A percentile compares a stretch with the other conserved stretches of the same genome.
Conservation (phyloP, 2,797 vertebrate species). For the Epinephelus malabaricus region DNA sequence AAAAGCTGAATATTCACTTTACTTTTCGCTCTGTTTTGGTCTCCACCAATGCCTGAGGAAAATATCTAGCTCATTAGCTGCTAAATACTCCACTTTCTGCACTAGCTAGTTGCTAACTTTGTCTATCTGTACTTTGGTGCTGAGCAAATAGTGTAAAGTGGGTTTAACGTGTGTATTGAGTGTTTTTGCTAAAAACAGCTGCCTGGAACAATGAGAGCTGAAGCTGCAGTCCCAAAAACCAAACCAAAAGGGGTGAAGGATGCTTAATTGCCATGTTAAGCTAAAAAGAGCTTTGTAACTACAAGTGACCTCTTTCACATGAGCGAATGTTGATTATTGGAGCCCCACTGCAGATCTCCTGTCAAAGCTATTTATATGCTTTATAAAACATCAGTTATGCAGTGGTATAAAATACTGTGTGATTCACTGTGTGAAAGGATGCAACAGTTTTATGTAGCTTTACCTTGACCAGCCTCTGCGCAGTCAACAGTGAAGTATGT, state of each 20-base stretch:
- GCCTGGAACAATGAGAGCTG: not conserved
- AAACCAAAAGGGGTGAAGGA: not conserved
- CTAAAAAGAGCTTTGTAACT: not conserved
- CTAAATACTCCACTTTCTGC: not conserved
- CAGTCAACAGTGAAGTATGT: slow-evolving; percentile 96
- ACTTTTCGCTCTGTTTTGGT: not conserved
- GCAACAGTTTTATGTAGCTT: not conserved
- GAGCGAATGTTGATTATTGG: not conserved
- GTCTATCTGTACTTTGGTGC: not conserved
- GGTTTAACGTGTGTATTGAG: not conserved
- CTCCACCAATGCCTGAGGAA: not conserved
- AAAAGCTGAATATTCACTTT: not conserved
- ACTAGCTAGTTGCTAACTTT: not conserved
- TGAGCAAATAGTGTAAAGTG: not conserved
- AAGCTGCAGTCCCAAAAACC: not conserved
- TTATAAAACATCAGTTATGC: not conserved
- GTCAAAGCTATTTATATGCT: not conserved
- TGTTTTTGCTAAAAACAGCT: not conserved
- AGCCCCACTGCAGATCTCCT: not conserved
- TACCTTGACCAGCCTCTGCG: slow-evolving; percentile 93
- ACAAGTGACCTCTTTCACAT: not conserved
- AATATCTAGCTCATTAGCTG: not conserved
- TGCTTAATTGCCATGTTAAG: not conserved
- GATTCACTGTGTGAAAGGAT: not conserved
- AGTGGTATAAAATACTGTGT: not conserved